phyloP scores from a whole-genome alignment of 2,888 invertebrate species.

The Willowsia nigromaculata region DNA sequence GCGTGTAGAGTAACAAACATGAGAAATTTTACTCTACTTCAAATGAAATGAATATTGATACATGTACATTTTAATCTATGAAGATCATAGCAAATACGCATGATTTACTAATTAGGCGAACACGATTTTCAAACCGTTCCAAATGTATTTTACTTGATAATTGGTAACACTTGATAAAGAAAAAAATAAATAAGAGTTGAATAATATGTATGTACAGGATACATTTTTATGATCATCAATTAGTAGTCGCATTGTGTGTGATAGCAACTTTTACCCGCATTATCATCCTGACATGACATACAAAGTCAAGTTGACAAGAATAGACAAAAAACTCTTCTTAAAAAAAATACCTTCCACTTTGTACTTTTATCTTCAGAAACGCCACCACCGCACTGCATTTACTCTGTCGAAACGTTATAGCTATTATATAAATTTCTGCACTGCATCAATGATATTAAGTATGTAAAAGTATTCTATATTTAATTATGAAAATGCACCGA shows the following conservation, averaged over 20 bases:
- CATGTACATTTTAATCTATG: too few relatives aligned
- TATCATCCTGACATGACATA: neutral
- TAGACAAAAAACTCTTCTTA: constrained; percentile 18
- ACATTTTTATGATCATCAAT: neutral
- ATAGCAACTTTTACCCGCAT: neutral
- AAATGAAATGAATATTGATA: too few relatives aligned
- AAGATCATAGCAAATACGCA: too few relatives aligned
- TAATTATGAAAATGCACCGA: neutral
- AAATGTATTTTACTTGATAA: neutral
- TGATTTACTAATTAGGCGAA: too few relatives aligned
- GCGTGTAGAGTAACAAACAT: too few relatives aligned
- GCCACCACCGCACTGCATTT: constrained; percentile 65
- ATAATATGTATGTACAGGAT: neutral
- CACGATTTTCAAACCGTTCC: constrained; percentile 11
- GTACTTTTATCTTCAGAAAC: constrained; percentile 23
- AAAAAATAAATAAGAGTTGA: neutral
- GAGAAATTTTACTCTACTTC: too few relatives aligned
- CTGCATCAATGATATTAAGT: neutral
- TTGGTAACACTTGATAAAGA: neutral
- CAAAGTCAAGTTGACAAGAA: neutral
- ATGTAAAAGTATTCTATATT: neutral
- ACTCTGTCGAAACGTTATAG: neutral
- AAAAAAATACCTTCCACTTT: constrained; percentile 66
- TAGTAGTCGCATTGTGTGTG: neutral
- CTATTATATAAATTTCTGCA: neutral